Evolutionary conservation across 1,140 invertebrate species (phyloP), one percentile per base, ranked within the genome.

Genomic region (Episyrphus balteatus): DNA sequence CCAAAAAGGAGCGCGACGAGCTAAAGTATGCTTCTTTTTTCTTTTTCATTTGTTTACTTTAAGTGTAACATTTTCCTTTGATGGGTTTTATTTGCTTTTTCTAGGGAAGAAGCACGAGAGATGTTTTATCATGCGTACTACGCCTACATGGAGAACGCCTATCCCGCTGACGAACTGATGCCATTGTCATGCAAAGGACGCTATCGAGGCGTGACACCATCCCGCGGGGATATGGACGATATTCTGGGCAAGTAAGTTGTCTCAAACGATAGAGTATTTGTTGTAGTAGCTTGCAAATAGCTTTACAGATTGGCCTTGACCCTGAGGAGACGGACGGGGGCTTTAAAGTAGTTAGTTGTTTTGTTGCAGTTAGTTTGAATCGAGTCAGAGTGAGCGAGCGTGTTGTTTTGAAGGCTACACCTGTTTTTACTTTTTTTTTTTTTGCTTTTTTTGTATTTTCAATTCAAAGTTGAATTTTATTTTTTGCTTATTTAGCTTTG

Each of bases 41-140:
- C 8, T 34, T 37, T 1, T 10, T 18, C 21, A 32, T 3, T 19
- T 38, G 5, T 43, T 38, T 26, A 0, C 9, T 34, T 8, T 12
- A 13, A 50, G 34, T 48, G 14, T 14, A 5, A 15, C 32, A 39
- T 30, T 6, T 41, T 18, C 11, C 12, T 46, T 42, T 21, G 11
- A 9, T 17, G 21, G 43, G 3, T 17, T 17, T 19, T 12, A 15
- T 41, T 31, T 15, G 33, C 26, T 39, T 33, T 21, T 31, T 51
- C 49, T 14, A 68, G 65, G 21, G 59, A 66, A 40, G 65, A 94
- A 72, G 82, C 91, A 12, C 74, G 87, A 39, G 86, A 91, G 59
- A 95, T 97, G 92, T 97, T 98, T 70, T 91, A 92, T 70, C 94
- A 98, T 79, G 93, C 89, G n/a, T 98, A 95, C 66, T 78, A 84